These are phyloP conservation scores for Stramonita haemastoma DNA, from an alignment of 2,888 invertebrate species.

Conservation along the genomic window DNA sequence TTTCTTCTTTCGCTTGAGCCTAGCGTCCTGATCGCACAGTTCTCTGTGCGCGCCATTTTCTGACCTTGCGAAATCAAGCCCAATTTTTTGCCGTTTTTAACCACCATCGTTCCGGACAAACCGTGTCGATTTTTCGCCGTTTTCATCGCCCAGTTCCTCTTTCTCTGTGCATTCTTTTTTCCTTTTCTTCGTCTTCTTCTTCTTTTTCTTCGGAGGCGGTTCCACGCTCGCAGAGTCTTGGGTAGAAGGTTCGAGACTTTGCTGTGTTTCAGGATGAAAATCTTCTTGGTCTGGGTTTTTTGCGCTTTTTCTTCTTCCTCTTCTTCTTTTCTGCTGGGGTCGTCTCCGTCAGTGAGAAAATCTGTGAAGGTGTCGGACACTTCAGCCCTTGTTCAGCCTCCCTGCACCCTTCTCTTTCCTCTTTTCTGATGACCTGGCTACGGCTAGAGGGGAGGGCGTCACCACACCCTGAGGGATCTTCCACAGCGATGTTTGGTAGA, in stretches of 20 bases:
- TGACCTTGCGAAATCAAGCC: no score
- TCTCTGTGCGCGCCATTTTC: no score
- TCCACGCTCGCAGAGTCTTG: neutral
- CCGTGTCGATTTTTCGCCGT: neutral
- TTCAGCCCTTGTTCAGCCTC: neutral
- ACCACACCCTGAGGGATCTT: neutral
- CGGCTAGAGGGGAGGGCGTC: neutral
- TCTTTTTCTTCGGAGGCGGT: neutral
- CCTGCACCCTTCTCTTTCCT: neutral
- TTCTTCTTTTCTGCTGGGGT: neutral
- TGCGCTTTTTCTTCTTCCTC: neutral
- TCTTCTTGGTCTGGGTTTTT: neutral
- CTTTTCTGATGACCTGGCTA: neutral
- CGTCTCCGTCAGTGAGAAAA: neutral
- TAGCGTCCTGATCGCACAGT: no score
- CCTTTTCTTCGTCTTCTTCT: conserved; percentile 3
- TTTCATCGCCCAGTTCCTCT: neutral
- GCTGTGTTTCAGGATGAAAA: neutral
- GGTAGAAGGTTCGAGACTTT: neutral
- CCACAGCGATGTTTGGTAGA: neutral
- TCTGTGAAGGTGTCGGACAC: neutral
- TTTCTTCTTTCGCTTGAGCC: no score
- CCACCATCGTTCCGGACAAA: neutral
- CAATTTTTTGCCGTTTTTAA: no score
- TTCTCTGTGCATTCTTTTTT: neutral